These are phyloP conservation scores for Latrodectus hesperus DNA, from an alignment of 2,888 invertebrate species.

Conservation along the genomic window DNA sequence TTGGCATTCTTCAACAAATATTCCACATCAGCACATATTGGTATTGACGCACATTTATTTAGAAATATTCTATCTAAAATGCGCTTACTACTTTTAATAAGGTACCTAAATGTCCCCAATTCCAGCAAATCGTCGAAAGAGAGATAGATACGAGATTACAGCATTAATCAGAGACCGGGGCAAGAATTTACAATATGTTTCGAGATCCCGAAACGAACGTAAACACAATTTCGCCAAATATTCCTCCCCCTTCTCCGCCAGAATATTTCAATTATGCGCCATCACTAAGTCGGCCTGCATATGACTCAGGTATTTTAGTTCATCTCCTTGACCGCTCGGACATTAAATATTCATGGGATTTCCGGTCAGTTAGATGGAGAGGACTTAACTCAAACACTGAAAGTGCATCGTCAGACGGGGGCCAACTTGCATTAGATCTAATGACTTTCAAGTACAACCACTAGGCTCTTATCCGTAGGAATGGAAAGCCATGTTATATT, in stretches of 20 bases:
- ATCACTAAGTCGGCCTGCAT: constrained; percentile 2
- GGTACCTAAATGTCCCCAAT: too few species aligned
- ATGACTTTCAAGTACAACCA: constrained; percentile 24
- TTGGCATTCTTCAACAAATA: too few species aligned
- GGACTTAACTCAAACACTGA: constrained; percentile 19
- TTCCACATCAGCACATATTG: too few species aligned
- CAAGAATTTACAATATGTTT: too few species aligned
- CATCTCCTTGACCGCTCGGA: neutral
- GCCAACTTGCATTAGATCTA: constrained; percentile 13
- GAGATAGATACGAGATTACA: too few species aligned
- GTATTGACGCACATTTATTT: too few species aligned
- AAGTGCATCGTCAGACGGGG: constrained; percentile 12
- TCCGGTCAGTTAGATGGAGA: constrained; percentile 6
- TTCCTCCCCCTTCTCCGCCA: neutral
- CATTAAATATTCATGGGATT: constrained; percentile 38
- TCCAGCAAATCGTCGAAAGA: too few species aligned
- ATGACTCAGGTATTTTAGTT: constrained; percentile 24
- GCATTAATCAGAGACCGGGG: too few species aligned
- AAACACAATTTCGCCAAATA: constrained; percentile 21
- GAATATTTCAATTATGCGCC: constrained; percentile 35
- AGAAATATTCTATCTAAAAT: too few species aligned
- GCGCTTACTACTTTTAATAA: too few species aligned
- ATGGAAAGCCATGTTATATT: constrained; percentile 1
- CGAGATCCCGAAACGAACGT: constrained; percentile 1
- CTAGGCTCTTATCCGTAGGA: neutral